Percentiles rank a stretch among this genome's conserved stretches.
phyloP scores from a whole-genome alignment of 2,113 vertebrate species.

The Piaya cayana region DNA sequence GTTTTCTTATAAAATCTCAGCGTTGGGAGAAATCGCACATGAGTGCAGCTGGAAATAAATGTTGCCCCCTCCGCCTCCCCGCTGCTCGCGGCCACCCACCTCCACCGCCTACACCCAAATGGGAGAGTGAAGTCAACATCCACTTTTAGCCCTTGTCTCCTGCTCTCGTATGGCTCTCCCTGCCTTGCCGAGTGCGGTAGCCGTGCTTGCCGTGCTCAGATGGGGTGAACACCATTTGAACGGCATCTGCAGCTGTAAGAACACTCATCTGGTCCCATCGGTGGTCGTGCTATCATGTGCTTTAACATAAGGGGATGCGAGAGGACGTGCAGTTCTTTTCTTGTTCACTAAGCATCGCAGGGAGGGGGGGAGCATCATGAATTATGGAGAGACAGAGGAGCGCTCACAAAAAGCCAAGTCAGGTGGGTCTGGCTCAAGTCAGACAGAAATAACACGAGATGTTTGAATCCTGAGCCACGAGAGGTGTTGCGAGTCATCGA shows the following conservation, averaged over 20 bases:
- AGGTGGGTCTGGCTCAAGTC: background rate
- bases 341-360: background rate
- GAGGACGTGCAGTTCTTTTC: rapidly evolving
- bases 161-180: background rate
- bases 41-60: constrained; percentile 63
- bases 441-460: background rate
- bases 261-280: rapidly evolving
- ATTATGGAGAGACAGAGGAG: background rate
- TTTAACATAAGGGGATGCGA: background rate
- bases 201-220: background rate
- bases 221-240: background rate
- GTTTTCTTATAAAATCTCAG: background rate
- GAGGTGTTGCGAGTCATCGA: background rate
- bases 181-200: background rate
- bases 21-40: background rate
- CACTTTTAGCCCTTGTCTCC: constrained; percentile 51
- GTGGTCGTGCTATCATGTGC: rapidly evolving
- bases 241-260: background rate
- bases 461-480: background rate
- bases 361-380: background rate
- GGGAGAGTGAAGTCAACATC: constrained; percentile 63
- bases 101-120: constrained; percentile 42
- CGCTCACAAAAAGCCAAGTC: background rate
- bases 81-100: constrained; percentile 54
- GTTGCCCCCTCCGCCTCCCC: constrained; percentile 43